Evolutionary conservation across 2,113 vertebrate genomes (phyloP).

Genomic region (Plotosus lineatus): DNA sequence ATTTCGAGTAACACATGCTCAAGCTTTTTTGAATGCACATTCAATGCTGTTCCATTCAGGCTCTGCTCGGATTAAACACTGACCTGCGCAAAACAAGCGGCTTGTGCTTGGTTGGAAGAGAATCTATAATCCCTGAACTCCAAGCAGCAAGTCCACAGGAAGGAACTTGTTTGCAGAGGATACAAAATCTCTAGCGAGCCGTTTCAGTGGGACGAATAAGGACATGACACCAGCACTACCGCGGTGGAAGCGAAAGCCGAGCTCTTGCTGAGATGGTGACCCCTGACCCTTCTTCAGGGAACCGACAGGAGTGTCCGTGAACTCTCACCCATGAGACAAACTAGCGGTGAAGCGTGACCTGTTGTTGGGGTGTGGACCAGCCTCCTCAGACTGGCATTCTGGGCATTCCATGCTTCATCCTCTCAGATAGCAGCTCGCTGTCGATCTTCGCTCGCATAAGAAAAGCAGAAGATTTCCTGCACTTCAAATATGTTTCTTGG

Average conservation of each 20-base stretch:
- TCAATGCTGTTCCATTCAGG: neutral
- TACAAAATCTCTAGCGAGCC: constrained; percentile 50
- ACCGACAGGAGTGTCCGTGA: constrained; percentile 69
- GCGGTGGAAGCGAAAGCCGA: constrained; percentile 63
- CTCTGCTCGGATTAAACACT: constrained; percentile 1
- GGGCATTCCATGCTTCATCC: constrained; percentile 66
- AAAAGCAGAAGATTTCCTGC: neutral
- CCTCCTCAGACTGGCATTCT: constrained; percentile 65
- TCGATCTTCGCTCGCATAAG: neutral
- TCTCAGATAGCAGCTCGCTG: constrained; percentile 33
- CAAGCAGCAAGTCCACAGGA: constrained; percentile 35
- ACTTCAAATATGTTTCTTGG: neutral
- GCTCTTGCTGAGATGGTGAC: constrained; percentile 67
- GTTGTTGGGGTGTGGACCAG: constrained; percentile 50
- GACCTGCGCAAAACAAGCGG: constrained; percentile 39
- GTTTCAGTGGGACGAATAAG: constrained; percentile 48
- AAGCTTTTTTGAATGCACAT: neutral
- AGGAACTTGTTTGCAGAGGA: constrained; percentile 49
- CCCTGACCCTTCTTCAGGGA: constrained; percentile 65
- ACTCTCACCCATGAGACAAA: constrained; percentile 65
- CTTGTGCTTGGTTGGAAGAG: constrained; percentile 28
- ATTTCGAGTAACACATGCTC: neutral
- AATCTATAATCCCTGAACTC: constrained; percentile 30
- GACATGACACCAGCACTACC: constrained; percentile 37
- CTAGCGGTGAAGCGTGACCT: constrained; percentile 68